Conservation (phyloP, 2,888 invertebrate genomes). For the Coleophora flavipennella region DNA sequence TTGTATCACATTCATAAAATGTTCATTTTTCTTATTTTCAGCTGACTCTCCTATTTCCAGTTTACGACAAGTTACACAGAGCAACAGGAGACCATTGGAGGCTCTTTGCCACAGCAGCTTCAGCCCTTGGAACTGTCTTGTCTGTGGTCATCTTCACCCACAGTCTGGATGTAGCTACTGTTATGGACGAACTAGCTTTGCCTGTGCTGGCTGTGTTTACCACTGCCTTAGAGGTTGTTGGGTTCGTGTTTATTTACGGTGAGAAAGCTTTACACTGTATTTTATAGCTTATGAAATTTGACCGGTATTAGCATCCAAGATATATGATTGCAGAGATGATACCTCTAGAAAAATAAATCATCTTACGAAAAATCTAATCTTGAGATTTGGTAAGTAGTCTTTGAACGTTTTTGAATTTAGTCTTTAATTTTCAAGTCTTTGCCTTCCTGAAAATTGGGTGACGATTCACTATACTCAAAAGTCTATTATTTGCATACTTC, state of each 20-base stretch:
- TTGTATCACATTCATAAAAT: no score
- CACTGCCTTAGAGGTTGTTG: conserved; percentile 48
- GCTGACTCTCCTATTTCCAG: conserved; percentile 55
- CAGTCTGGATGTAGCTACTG: conserved; percentile 41
- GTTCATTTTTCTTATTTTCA: no score
- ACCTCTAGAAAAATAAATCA: no score
- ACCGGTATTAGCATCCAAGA: no score
- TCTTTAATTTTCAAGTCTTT: no score
- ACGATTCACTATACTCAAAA: no score
- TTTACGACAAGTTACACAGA: conserved; percentile 55
- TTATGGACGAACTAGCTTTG: conserved; percentile 50
- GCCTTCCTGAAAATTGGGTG: no score
- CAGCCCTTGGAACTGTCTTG: conserved; percentile 52
- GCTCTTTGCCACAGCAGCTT: conserved; percentile 48
- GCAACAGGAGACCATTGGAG: conserved; percentile 56
- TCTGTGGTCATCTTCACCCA: conserved; percentile 49
- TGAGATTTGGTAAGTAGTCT: no score
- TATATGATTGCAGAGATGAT: no score
- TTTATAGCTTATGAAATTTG: neutral
- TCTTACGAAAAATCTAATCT: no score
- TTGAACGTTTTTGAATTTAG: no score
- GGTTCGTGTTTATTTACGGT: conserved; percentile 64
- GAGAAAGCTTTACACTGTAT: conserved; percentile 10
- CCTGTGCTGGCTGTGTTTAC: conserved; percentile 52
- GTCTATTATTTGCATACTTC: no score